phyloP scores from a whole-genome alignment of 1,140 invertebrate genomes.

The Phocides pigmalion region DNA sequence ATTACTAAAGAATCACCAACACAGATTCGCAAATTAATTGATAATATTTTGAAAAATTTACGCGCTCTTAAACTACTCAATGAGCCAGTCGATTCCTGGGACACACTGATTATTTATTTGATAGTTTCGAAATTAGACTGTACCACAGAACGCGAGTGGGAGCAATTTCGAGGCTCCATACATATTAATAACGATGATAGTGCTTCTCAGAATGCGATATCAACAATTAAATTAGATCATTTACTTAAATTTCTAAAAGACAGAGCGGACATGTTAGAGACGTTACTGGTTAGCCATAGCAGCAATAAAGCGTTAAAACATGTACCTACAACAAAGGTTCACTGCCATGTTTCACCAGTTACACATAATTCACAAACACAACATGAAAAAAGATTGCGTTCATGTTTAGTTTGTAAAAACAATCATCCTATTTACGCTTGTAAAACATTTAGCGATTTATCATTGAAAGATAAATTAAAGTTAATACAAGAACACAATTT shows the following conservation, averaged over 20 bases:
- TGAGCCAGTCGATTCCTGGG: slow-evolving; percentile 39
- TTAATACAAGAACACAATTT: slow-evolving; percentile 34
- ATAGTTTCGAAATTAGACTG: slow-evolving; percentile 40
- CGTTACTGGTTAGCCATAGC: slow-evolving; percentile 24
- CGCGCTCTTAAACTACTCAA: slow-evolving; percentile 36
- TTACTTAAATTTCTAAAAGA: slow-evolving; percentile 40
- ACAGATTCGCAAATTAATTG: slow-evolving; percentile 40
- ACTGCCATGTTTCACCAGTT: slow-evolving; percentile 33
- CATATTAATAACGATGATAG: not conserved
- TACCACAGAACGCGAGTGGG: slow-evolving; percentile 44
- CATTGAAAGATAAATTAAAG: slow-evolving; percentile 30
- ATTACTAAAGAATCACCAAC: slow-evolving; percentile 35
- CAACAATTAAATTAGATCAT: slow-evolving; percentile 34
- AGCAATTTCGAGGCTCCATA: slow-evolving; percentile 32
- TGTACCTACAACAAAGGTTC: slow-evolving; percentile 13
- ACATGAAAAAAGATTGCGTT: not conserved
- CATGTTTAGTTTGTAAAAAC: slow-evolving; percentile 33
- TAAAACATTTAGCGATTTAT: slow-evolving; percentile 29
- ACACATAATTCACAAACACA: slow-evolving; percentile 9
- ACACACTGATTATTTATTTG: slow-evolving; percentile 43
- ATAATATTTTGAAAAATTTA: slow-evolving; percentile 40
- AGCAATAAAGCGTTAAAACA: slow-evolving; percentile 12
- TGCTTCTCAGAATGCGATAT: not conserved
- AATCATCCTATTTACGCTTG: slow-evolving; percentile 41
- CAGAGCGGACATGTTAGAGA: slow-evolving; percentile 40